A percentile compares a stretch with the other conserved stretches of the same genome.
Evolutionary conservation across 2,888 invertebrate genomes (phyloP).

Genomic region (Nowickia ferox): DNA sequence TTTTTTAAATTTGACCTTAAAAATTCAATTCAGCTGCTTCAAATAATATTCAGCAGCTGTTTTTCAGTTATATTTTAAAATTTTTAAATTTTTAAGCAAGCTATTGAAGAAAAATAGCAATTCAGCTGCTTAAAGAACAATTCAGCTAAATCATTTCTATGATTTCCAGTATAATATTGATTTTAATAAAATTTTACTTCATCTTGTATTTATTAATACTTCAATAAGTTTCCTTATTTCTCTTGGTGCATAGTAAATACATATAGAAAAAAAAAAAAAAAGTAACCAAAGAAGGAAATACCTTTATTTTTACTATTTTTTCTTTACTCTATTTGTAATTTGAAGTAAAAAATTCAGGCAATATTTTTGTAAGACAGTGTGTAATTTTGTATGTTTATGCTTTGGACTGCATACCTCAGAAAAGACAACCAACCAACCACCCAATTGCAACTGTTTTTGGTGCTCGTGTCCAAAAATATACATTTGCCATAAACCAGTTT

Average conservation of each 20-base stretch:
- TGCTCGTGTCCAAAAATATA: slow-evolving; percentile 17
- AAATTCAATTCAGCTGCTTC: slow-evolving; percentile 8
- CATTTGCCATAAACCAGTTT: slow-evolving; percentile 46
- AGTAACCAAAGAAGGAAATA: background rate
- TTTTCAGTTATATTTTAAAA: background rate
- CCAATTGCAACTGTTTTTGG: slow-evolving; percentile 10
- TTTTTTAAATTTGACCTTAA: no score
- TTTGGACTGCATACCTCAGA: slow-evolving; percentile 22
- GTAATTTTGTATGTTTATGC: background rate
- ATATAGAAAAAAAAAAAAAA: no score
- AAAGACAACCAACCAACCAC: slow-evolving; percentile 23
- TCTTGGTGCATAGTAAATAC: slow-evolving; percentile 15
- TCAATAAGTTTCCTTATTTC: background rate
- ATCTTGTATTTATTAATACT: background rate
- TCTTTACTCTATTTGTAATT: slow-evolving; percentile 24
- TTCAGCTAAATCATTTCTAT: slow-evolving; percentile 15
- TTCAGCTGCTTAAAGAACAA: slow-evolving; percentile 14
- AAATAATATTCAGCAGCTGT: background rate
- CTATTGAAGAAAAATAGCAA: background rate
- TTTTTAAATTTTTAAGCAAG: background rate
- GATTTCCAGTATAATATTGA: no score
- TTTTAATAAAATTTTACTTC: background rate
- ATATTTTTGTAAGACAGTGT: slow-evolving; percentile 12
- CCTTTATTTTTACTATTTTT: background rate
- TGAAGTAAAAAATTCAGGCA: slow-evolving; percentile 14